phyloP scores from a whole-genome alignment of 1,140 invertebrate species.

The Pachyrhynchus sulphureomaculatus region DNA sequence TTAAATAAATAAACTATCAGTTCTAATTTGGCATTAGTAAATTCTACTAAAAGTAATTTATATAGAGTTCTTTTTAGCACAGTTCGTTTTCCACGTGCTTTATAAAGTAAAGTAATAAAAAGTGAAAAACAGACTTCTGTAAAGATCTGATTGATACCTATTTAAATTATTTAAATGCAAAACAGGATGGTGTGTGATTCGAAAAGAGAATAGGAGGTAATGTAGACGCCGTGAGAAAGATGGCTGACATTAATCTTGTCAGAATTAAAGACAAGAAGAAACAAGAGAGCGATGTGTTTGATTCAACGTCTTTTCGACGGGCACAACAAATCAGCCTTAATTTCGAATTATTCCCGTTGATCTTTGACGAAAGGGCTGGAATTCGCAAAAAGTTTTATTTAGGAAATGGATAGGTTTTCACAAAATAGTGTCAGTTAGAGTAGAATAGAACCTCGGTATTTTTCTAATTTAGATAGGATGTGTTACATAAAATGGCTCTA shows the following conservation, averaged over 20 bases:
- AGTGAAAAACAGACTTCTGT: background rate
- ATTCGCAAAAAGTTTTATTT: no score
- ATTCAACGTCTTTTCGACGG: slow-evolving; percentile 29
- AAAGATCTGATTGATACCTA: slow-evolving; percentile 32
- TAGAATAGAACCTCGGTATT: no score
- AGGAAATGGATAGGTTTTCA: no score
- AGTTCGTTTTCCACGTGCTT: no score
- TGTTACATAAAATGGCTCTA: no score
- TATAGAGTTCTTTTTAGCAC: no score
- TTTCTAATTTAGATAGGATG: no score
- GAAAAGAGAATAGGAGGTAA: slow-evolving; percentile 31
- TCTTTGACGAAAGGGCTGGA: background rate
- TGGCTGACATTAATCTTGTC: slow-evolving; percentile 35
- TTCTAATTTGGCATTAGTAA: no score
- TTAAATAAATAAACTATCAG: no score
- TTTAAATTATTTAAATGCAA: slow-evolving; percentile 39
- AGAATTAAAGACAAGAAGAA: slow-evolving; percentile 32
- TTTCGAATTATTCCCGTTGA: slow-evolving; percentile 27
- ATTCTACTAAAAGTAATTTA: no score
- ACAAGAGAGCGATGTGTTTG: slow-evolving; percentile 31
- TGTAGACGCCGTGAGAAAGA: slow-evolving; percentile 34
- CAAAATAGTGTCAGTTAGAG: no score
- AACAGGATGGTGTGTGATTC: slow-evolving; percentile 33
- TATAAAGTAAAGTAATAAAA: background rate
- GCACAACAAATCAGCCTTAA: slow-evolving; percentile 32